Evolutionary conservation across 2,888 invertebrate genomes (phyloP), one percentile per base, ranked within the genome.

Genomic region (Brenthis daphne): DNA sequence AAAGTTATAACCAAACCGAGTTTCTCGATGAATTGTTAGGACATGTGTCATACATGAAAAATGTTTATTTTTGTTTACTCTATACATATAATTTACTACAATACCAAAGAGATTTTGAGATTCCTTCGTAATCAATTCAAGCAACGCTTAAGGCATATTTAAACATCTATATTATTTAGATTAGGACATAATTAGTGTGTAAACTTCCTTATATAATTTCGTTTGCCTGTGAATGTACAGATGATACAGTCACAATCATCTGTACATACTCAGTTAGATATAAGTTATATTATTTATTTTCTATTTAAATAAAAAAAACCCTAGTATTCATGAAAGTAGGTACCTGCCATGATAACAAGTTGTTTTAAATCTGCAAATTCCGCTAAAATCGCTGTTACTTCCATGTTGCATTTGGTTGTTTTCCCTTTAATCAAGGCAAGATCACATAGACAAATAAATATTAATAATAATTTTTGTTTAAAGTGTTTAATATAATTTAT

Each of bases 1-100:
- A 69, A 71, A 71, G 68, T 71, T 71, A 64, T 66, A 11, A 57
- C 33, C 50, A 16, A 12, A 24, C 50, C 48, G 54, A 48, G 33
- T 47, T 57, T 51, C 29, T 20, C 14, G 20, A 65, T 20, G 61
- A 37, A 61, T 66, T 67, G 48, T 67, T 55, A 54, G 33, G 14
- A 37, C 54, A 48, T 55, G 24, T 53, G 24, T 58, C 53, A 29
- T 57, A 29, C 53, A 54, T 54, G 24, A 48, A 48, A 6, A 24
- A 14, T 24, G 0, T 58, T 58, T 58, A 48, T 24, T 58, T 58
- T 48, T 43, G 11, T 43, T 43, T 43, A 43, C 37, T 43, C 11
- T 43, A 43, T 43, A 43, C 11, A 43, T 43, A 43, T 43, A 43
- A 43, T 43, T 43, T 43, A 43, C 3, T 43, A 43, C 37, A 43